A percentile compares a stretch with the other conserved stretches of the same genome.
Conservation (phyloP, 2,888 invertebrate species). For the Drosophila sordidula region DNA sequence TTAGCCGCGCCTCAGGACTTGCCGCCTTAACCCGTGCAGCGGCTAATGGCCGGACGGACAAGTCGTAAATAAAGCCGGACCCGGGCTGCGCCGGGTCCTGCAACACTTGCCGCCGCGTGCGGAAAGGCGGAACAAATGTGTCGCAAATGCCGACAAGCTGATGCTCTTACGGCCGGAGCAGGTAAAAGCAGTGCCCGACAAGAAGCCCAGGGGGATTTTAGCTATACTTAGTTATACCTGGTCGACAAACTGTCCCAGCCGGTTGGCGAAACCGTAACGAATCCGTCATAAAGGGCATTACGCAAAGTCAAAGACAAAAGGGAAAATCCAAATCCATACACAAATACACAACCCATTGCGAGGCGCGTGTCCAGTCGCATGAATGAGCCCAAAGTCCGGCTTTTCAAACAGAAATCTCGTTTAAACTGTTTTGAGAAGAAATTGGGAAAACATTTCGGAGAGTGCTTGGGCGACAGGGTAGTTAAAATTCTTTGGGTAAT, state of each 20-base stretch:
- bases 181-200: no score
- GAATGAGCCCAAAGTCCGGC: constrained; percentile 3
- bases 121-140: constrained; percentile 49
- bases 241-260: background rate
- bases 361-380: constrained; percentile 29
- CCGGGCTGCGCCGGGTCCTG: constrained; percentile 3
- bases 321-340: background rate
- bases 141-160: constrained; percentile 31
- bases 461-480: no score
- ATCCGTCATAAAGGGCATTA: constrained; percentile 31
- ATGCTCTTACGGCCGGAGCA: background rate
- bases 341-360: background rate
- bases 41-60: constrained; percentile 18
- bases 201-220: no score
- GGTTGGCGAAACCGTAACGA: constrained; percentile 35
- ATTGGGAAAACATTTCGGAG: no score
- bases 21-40: constrained; percentile 17
- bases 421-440: background rate
- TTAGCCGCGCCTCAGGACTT: constrained; percentile 3
- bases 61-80: constrained; percentile 32
- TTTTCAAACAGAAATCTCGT: background rate
- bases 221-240: background rate
- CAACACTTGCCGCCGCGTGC: constrained; percentile 4
- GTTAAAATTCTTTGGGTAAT: no score
- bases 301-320: constrained; percentile 8